Evolutionary conservation across 2,113 vertebrate genomes (phyloP).

Genomic region (human): DNA sequence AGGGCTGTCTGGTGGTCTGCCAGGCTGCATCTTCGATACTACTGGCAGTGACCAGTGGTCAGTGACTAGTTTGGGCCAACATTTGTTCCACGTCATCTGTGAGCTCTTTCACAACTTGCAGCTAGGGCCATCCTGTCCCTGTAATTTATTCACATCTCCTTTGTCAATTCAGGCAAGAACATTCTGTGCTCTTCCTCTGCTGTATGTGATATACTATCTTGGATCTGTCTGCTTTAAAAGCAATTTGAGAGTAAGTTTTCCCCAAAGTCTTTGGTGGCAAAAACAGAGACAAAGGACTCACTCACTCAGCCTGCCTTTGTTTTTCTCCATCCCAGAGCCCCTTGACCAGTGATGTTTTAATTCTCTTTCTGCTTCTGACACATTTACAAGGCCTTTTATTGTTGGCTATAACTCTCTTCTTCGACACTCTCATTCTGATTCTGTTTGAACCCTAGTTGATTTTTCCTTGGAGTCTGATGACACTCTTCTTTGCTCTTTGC

Average conservation of each 20-base stretch:
- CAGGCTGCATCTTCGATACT: not conserved
- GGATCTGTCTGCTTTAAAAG: slow-evolving; percentile 45
- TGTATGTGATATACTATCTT: not conserved
- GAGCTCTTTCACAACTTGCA: not conserved
- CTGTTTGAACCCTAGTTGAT: not conserved
- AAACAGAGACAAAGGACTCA: not conserved
- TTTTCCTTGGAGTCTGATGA: not conserved
- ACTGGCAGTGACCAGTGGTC: not conserved
- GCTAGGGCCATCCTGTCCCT: not conserved
- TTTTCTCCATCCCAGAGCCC: not conserved
- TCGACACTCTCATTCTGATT: not conserved
- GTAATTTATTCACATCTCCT: not conserved
- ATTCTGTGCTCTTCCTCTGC: not conserved
- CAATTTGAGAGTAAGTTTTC: slow-evolving; percentile 4
- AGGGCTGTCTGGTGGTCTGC: not conserved
- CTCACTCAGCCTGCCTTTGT: not conserved
- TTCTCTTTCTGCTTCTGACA: not conserved
- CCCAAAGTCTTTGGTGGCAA: not conserved
- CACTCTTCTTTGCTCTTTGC: not conserved
- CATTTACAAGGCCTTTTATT: not conserved
- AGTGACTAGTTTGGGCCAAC: not conserved
- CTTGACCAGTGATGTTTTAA: not conserved
- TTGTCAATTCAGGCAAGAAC: slow-evolving; percentile 34
- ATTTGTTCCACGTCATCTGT: not conserved
- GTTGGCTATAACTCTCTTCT: not conserved